Conservation (phyloP, 2,888 invertebrate genomes). For the Argyresthia albistria region DNA sequence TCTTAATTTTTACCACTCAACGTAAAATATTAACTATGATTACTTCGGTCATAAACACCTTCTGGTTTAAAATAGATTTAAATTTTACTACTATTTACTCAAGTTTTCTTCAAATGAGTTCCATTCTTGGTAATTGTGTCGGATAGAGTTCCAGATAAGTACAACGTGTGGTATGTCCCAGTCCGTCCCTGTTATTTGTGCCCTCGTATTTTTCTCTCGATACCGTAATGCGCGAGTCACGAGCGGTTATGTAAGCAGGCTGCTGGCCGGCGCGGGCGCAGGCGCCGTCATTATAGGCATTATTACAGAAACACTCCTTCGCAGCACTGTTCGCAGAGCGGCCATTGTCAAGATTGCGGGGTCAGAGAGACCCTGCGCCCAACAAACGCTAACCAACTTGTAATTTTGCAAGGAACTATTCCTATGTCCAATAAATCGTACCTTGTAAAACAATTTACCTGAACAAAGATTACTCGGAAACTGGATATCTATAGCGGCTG, state of each 20-base stretch:
- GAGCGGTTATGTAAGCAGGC: conserved; percentile 70
- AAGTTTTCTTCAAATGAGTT: too few species aligned
- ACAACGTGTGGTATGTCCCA: conserved; percentile 2
- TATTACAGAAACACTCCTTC: conserved; percentile 55
- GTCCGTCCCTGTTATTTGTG: conserved; percentile 34
- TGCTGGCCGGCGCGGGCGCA: conserved; percentile 27
- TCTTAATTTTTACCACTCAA: conserved; percentile 11
- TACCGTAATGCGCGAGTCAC: conserved; percentile 71
- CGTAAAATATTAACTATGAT: background rate
- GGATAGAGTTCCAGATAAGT: too few species aligned
- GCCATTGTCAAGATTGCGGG: conserved; percentile 72
- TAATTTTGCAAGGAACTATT: conserved; percentile 57
- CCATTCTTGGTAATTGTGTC: too few species aligned
- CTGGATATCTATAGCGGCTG: conserved; percentile 22
- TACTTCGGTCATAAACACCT: background rate
- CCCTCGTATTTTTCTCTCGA: conserved; percentile 56
- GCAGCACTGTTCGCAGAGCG: conserved; percentile 23
- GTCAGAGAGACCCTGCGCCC: conserved; percentile 43
- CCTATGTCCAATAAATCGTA: conserved; percentile 61
- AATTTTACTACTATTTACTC: background rate
- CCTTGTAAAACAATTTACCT: conserved; percentile 61
- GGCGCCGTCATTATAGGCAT: conserved; percentile 64
- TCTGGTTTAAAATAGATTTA: background rate
- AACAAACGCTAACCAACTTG: conserved; percentile 41
- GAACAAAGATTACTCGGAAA: conserved; percentile 5